A percentile compares a stretch with the other conserved stretches of the same genome.
Conservation (phyloP, 2,888 invertebrate genomes). For the Thelaira solivaga region DNA sequence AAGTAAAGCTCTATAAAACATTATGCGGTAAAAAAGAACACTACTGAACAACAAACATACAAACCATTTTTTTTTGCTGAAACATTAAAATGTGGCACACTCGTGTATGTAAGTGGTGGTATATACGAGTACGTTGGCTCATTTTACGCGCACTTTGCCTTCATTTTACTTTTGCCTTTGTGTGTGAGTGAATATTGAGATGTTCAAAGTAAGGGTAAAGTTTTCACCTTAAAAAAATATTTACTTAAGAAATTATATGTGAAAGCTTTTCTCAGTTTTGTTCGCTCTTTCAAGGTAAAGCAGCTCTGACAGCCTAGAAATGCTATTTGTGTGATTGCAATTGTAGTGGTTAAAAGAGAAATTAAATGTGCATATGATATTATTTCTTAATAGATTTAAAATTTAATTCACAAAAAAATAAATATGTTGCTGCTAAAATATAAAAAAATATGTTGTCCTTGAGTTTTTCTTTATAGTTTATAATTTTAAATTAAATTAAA, state of each 20-base stretch:
- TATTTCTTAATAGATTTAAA: too few relatives aligned
- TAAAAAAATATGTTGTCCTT: too few relatives aligned
- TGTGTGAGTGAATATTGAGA: constrained; percentile 14
- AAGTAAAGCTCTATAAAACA: constrained; percentile 40
- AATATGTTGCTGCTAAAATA: too few relatives aligned
- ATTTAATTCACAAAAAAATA: too few relatives aligned
- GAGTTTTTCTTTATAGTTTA: too few relatives aligned
- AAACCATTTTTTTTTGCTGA: constrained; percentile 20
- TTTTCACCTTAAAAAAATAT: constrained; percentile 38
- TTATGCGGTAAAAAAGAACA: constrained; percentile 51
- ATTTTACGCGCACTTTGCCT: constrained; percentile 5
- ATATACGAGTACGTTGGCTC: constrained; percentile 10
- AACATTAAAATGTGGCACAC: constrained; percentile 45
- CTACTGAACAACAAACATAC: neutral
- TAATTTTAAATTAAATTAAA: too few relatives aligned
- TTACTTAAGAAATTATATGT: constrained; percentile 31
- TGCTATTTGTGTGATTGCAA: constrained; percentile 3
- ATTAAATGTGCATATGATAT: too few relatives aligned
- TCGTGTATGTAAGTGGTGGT: neutral
- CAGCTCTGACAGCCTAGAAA: constrained; percentile 40
- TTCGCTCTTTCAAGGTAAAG: constrained; percentile 41
- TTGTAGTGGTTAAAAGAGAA: neutral
- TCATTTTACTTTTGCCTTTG: neutral
- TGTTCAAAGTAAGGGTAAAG: constrained; percentile 34
- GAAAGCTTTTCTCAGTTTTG: neutral